phyloP scores from a whole-genome alignment of 2,888 invertebrate species.

The Ligdia adustata region DNA sequence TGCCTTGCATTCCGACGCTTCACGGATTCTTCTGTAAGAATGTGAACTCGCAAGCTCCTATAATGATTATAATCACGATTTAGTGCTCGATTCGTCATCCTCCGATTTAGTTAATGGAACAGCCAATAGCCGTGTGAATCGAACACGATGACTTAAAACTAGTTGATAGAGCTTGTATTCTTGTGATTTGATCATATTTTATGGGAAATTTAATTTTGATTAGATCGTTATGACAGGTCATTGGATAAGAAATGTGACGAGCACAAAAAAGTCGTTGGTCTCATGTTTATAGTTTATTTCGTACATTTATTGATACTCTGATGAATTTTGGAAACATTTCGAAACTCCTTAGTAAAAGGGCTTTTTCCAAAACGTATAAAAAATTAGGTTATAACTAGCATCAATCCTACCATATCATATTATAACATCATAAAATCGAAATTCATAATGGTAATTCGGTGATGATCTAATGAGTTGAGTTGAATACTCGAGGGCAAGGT shows the following conservation, averaged over 20 bases:
- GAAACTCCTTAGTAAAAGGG: too few species aligned
- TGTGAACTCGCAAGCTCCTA: conserved; percentile 66
- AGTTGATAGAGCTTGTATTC: conserved; percentile 15
- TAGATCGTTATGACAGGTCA: conserved; percentile 2
- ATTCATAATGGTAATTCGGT: conserved; percentile 9
- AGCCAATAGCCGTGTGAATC: conserved; percentile 77
- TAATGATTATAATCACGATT: conserved; percentile 81
- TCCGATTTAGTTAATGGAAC: conserved; percentile 81
- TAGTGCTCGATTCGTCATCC: conserved; percentile 80
- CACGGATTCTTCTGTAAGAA: conserved; percentile 74
- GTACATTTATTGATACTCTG: too few species aligned
- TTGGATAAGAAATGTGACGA: conserved; percentile 7
- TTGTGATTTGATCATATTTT: conserved; percentile 20
- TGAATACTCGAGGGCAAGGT: conserved; percentile 15
- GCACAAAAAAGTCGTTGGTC: conserved; percentile 2
- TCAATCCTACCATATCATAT: too few species aligned
- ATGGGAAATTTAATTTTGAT: conserved; percentile 19
- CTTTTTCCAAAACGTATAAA: too few species aligned
- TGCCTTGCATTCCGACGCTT: conserved; percentile 78
- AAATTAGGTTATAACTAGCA: too few species aligned
- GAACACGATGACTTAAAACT: conserved; percentile 43
- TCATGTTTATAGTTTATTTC: too few species aligned
- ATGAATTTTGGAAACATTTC: too few species aligned
- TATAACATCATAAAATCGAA: conserved; percentile 15
- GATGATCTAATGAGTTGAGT: conserved; percentile 22